Conservation (phyloP, 2,888 invertebrate species). For the Rhagonycha lutea region DNA sequence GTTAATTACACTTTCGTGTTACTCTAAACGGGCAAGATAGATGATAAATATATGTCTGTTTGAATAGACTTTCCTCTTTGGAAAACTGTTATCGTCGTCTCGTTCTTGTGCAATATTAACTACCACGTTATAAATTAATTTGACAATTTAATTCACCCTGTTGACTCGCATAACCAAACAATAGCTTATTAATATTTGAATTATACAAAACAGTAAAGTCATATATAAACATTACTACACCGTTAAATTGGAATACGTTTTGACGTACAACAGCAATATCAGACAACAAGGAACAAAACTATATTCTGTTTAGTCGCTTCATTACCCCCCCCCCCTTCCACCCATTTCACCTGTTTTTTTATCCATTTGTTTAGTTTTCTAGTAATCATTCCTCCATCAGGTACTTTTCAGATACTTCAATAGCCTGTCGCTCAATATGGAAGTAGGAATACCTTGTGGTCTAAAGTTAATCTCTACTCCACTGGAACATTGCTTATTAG, state of each 20-base stretch:
- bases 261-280: not conserved
- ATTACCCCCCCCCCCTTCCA: too few species aligned
- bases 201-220: not conserved
- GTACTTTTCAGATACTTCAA: too few species aligned
- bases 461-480: too few species aligned
- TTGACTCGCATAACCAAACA: conserved; percentile 15
- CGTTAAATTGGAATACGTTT: not conserved
- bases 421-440: too few species aligned
- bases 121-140: conserved; percentile 34
- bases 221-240: not conserved
- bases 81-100: conserved; percentile 25
- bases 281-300: not conserved
- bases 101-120: conserved; percentile 22
- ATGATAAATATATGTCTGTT: conserved; percentile 37
- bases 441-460: too few species aligned
- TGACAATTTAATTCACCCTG: conserved; percentile 24
- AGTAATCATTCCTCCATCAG: too few species aligned
- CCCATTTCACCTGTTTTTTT: too few species aligned
- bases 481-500: too few species aligned
- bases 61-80: conserved; percentile 31
- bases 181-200: conserved; percentile 14
- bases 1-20: conserved; percentile 45
- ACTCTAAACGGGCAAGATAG: conserved; percentile 35
- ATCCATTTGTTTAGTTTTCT: too few species aligned
- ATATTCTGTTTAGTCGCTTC: not conserved